A percentile compares a stretch with the other conserved stretches of the same genome.
These are phyloP conservation scores for Melipona quadrifasciata DNA, from an alignment of 1,140 invertebrate genomes.

Conservation along the genomic window DNA sequence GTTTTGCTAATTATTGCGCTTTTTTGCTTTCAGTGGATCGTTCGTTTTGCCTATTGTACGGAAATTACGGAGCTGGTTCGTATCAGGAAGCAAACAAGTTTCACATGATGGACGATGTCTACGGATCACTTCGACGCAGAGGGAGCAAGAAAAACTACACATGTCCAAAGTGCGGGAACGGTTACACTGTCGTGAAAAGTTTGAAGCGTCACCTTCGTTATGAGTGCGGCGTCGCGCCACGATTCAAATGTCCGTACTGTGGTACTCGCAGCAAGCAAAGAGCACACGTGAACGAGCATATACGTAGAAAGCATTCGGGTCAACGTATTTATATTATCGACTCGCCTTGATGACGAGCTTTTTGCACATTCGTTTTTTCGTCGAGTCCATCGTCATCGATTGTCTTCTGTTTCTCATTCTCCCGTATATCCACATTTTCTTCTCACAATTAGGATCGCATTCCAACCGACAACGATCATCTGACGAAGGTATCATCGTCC, in stretches of 20 bases:
- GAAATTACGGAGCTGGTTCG: conserved; percentile 41
- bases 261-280: conserved; percentile 83
- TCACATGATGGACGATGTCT: neutral
- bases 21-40: conserved; percentile 66
- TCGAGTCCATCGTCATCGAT: neutral
- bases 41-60: conserved; percentile 48
- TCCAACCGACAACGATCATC: neutral
- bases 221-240: conserved; percentile 85
- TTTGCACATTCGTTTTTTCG: neutral
- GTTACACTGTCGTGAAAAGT: conserved; percentile 83
- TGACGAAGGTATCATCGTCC: neutral
- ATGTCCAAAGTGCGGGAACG: conserved; percentile 83
- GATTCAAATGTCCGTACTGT: conserved; percentile 84
- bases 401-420: neutral
- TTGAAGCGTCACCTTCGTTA: conserved; percentile 86
- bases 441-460: neutral
- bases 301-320: conserved; percentile 74
- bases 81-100: conserved; percentile 37
- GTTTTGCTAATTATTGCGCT: neutral
- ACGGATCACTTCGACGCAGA: neutral
- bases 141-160: conserved; percentile 51
- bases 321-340: conserved; percentile 80
- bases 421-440: neutral
- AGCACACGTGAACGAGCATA: conserved; percentile 82
- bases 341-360: conserved; percentile 47